phyloP scores from a whole-genome alignment of 1,140 invertebrate species.

The Platyura marginata region DNA sequence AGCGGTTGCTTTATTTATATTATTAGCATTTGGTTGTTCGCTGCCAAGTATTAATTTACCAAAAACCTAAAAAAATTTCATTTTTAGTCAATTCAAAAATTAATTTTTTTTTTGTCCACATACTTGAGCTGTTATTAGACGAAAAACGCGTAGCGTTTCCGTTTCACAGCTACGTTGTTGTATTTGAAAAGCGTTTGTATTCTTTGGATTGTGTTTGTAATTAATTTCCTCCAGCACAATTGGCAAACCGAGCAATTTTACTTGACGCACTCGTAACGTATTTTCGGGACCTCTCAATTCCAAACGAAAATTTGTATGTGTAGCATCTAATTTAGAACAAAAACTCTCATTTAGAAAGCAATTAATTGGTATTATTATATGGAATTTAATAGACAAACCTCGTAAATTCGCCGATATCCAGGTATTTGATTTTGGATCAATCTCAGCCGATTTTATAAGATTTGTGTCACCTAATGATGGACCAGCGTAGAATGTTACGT shows the following conservation, averaged over 20 bases:
- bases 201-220: slow-evolving; percentile 10
- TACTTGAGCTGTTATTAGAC: slow-evolving; percentile 82
- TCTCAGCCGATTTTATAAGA: slow-evolving; percentile 61
- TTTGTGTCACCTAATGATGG: slow-evolving; percentile 58
- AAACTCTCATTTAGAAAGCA: background rate
- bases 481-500: slow-evolving; percentile 64
- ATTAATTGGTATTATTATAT: background rate
- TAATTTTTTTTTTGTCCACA: background rate
- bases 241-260: slow-evolving; percentile 28
- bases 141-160: slow-evolving; percentile 84
- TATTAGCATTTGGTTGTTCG: slow-evolving; percentile 12
- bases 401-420: slow-evolving; percentile 74
- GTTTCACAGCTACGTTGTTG: slow-evolving; percentile 76
- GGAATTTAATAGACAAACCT: slow-evolving; percentile 26
- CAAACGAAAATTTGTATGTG: slow-evolving; percentile 36
- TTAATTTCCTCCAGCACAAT: slow-evolving; percentile 5
- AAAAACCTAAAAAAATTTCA: slow-evolving; percentile 52
- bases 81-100: background rate
- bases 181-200: slow-evolving; percentile 31
- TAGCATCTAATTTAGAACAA: slow-evolving; percentile 10
- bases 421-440: slow-evolving; percentile 56
- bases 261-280: slow-evolving; percentile 71
- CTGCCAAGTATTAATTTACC: slow-evolving; percentile 64
- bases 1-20: background rate
- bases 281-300: slow-evolving; percentile 85